Percentiles rank a stretch among this genome's conserved stretches.
Conservation (phyloP, 2,797 vertebrate genomes). For the Halcyon smyrnensis region DNA sequence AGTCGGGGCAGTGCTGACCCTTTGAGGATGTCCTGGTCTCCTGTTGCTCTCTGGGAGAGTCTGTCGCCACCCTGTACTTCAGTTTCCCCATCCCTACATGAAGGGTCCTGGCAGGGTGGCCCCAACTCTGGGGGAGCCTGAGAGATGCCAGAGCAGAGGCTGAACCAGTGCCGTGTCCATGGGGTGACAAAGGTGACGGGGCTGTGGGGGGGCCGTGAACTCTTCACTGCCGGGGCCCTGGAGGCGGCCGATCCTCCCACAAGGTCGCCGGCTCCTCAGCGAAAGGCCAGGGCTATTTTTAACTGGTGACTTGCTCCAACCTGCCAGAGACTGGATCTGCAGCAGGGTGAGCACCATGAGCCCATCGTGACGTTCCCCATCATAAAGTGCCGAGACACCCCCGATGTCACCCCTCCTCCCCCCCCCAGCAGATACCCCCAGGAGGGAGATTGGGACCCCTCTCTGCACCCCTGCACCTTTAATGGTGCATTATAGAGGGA, state of each 20-base stretch:
- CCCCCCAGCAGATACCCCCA: background rate
- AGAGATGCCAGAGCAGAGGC: background rate
- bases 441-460: background rate
- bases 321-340: background rate
- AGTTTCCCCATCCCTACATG: background rate
- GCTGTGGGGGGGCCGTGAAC: background rate
- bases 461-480: background rate
- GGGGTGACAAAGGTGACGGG: background rate
- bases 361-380: background rate
- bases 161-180: background rate
- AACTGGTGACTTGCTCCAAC: background rate
- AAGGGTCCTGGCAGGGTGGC: background rate
- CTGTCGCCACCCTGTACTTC: fast-evolving
- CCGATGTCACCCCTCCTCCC: fast-evolving
- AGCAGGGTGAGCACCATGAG: fast-evolving
- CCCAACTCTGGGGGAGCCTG: fast-evolving
- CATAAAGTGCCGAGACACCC: background rate
- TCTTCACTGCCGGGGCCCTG: background rate
- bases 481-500: fast-evolving
- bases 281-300: constrained; percentile 51
- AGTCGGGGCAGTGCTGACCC: background rate
- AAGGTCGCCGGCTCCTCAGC: background rate
- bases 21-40: background rate
- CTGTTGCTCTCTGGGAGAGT: background rate
- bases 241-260: background rate